These are phyloP conservation scores for Sebastes fasciatus DNA, from an alignment of 2,113 vertebrate species.

Conservation along the genomic window DNA sequence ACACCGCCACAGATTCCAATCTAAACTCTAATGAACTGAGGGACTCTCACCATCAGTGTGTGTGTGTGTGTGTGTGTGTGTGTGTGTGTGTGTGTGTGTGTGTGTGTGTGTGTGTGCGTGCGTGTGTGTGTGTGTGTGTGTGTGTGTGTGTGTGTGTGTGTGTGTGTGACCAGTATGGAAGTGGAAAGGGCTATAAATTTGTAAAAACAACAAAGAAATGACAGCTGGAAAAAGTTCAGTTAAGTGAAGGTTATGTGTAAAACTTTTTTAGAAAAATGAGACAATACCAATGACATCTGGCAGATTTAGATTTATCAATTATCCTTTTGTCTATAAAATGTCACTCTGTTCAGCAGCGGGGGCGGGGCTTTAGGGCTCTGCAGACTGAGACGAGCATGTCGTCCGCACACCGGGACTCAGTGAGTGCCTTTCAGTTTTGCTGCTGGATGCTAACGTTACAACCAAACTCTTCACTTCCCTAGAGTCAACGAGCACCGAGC, in stretches of 20 bases:
- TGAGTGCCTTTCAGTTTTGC: too few relatives aligned
- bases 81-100: slow-evolving; percentile 19
- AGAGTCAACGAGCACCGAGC: too few relatives aligned
- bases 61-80: slow-evolving; percentile 25
- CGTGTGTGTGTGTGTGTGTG: slow-evolving; percentile 26
- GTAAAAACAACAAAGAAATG: not conserved
- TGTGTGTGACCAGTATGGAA: not conserved
- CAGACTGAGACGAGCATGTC: too few relatives aligned
- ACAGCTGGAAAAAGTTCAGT: not conserved
- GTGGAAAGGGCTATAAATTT: not conserved
- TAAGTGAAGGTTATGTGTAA: not conserved
- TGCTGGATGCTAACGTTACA: too few relatives aligned
- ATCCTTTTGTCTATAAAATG: not conserved
- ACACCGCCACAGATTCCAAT: slow-evolving; percentile 34
- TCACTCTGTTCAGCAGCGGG: too few relatives aligned
- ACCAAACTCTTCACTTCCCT: too few relatives aligned
- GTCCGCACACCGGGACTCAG: too few relatives aligned
- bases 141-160: slow-evolving; percentile 16
- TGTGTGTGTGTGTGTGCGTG: not conserved
- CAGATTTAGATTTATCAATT: too few relatives aligned
- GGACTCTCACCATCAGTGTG: slow-evolving; percentile 5
- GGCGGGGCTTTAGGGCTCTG: too few relatives aligned
- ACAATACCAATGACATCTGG: not conserved
- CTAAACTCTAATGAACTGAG: slow-evolving; percentile 38
- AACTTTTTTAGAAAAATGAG: not conserved